A percentile compares a stretch with the other conserved stretches of the same genome.
Conservation (phyloP, 2,113 vertebrate species). For the Oceanodroma tethys region DNA sequence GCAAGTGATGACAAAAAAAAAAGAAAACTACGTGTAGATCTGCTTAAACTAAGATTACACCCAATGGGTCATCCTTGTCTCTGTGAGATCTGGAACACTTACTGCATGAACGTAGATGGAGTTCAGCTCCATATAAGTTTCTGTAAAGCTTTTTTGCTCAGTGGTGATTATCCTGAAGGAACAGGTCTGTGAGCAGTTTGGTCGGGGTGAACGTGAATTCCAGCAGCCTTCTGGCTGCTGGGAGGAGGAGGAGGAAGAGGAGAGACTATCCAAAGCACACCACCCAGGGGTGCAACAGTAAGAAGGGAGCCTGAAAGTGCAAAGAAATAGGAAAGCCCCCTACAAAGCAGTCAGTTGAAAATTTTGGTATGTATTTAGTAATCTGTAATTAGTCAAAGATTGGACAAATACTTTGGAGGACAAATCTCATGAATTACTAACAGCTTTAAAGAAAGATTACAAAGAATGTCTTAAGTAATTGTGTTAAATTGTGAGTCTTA, state of each 20-base stretch:
- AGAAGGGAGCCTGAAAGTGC: neutral
- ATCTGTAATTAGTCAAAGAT: neutral
- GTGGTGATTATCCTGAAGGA: neutral
- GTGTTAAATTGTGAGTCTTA: neutral
- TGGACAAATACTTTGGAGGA: neutral
- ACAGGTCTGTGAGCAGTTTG: neutral
- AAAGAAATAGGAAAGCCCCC: neutral
- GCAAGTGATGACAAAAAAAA: neutral
- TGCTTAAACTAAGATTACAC: neutral
- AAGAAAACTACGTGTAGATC: neutral
- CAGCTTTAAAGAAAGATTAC: neutral
- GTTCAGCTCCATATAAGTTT: neutral
- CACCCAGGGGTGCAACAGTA: neutral
- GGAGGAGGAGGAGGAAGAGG: neutral
- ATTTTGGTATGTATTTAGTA: neutral
- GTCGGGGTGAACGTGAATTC: neutral
- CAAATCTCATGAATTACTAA: neutral
- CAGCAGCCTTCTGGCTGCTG: neutral
- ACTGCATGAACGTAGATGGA: neutral
- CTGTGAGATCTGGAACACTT: neutral
- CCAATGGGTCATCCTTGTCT: neutral
- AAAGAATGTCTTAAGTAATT: neutral
- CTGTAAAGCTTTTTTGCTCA: neutral
- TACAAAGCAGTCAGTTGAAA: neutral
- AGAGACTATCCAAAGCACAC: neutral